These are phyloP conservation scores for Resseliella maxima DNA, from an alignment of 2,888 invertebrate species.

Conservation along the genomic window DNA sequence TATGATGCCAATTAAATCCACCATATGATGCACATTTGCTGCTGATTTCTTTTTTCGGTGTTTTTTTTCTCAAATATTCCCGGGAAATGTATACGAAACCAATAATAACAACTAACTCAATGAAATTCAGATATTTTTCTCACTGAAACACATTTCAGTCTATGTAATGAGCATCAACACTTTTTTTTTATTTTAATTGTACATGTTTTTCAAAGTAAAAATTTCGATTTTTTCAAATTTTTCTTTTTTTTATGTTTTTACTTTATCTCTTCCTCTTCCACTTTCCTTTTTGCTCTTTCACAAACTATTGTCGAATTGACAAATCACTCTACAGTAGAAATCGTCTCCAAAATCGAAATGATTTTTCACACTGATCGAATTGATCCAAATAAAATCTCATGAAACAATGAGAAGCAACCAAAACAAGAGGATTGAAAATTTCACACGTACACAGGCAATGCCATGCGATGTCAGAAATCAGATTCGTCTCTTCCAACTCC, in stretches of 20 bases:
- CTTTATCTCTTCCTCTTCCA: no score
- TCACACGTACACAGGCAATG: neutral
- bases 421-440: neutral
- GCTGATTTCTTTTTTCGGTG: neutral
- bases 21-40: slow-evolving; percentile 6
- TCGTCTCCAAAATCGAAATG: neutral
- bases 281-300: neutral
- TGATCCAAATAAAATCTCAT: neutral
- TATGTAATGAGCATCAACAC: no score
- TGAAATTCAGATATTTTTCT: no score
- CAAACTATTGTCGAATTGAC: neutral
- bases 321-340: neutral
- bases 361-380: neutral
- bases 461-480: neutral
- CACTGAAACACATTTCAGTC: no score
- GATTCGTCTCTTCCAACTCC: slow-evolving; percentile 15
- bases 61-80: neutral
- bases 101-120: no score
- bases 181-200: no score
- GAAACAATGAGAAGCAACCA: neutral
- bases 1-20: slow-evolving; percentile 38
- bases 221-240: neutral
- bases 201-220: no score
- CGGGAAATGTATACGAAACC: no score
- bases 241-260: no score